Base-by-base conservation (phyloP, 2,888 invertebrate genomes). In the Portevinia maculata region DNA sequence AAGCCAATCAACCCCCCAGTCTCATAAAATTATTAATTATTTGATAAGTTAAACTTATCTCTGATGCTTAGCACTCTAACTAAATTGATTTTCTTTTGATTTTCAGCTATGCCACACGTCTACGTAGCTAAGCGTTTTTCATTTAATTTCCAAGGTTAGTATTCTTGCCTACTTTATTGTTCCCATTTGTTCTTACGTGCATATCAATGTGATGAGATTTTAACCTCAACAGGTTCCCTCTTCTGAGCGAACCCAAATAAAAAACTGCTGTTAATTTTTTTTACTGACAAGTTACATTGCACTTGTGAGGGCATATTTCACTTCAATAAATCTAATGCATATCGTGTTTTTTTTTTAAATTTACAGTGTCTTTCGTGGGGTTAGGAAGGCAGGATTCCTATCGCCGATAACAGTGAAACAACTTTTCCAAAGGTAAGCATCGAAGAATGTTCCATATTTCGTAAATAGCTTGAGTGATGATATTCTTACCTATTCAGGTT, bases 171-270 rank as follows among this genome's bases (percentile, higher is more conserved):
- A 15, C 6, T 15, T 9, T n/a, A 7, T 5, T 17, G 11, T 11
- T 9, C 1, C 9, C 17, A 13, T 15, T 3, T 7, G 19, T 3
- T 4, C 0, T 7, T 17, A 9, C 11, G 5, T 21, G 11, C 44
- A 19, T 37, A 15, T 60, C 24, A 24, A 24, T 24, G 24, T 75
- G 75, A 64, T 74, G 62, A 62, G 2, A 67, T 13, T 32, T 3
- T 34, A 8, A 69, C 64, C 75, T 79, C 24, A 7, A 79, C 84
- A 86, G 86, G 86, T 76, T 86, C 86, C 85, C 86, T 86, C 86
- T 84, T 52, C 86, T 86, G 86, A 85, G 79, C 53, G 70, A 85
- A 86, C 85, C 86, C 85, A 76, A 71, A 41, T 41, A 76, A 78
- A 37, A 57, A 81, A 59, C 70, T 85, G 85, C 79, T 79, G 84